Base-by-base conservation (phyloP, 2,797 vertebrate genomes). In the Margarornis squamiger region DNA sequence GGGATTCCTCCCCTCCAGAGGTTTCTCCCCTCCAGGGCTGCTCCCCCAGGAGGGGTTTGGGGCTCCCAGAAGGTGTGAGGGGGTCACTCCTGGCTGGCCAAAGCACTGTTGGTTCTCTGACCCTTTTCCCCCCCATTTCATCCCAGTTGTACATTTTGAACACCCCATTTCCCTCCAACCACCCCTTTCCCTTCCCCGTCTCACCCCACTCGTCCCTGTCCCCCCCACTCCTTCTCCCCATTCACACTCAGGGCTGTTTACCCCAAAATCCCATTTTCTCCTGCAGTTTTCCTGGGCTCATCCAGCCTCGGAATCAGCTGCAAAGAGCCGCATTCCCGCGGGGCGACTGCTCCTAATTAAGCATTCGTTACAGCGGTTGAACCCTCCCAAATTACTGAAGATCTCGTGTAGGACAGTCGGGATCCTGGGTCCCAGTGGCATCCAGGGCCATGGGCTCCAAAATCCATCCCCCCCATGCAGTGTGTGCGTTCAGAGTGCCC, bases 401-500 rank as follows among this genome's bases (percentile, higher is more conserved):
- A 19, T 0, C 0, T 27, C 1, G 22, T 0, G 2, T 3, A 14
- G 70, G 75, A 55, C 39, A n/a, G 12, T 32, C 3, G 52, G 76
- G 58, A 43, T 51, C 51, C 54, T 5, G n/a, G 20, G 5, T 22
- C 41, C 9, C 1, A 30, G 23, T 1, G 14, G 20, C 26, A 9
- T 34, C 29, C 63, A 3, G 6, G n/a, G n/a, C n/a, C 0, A 8
- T 6, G 19, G 3, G 51, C 89, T 29, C 24, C 3, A 39, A 22
- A 45, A 71, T 8, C 18, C 4, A 1, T 6, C 29, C 49, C 10
- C 24, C 12, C 16, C 7, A 0, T 10, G 34, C 12, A 4, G 41
- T 2, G 0, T 8, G 30, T 5, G 62, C 23, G 5, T 12, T 41
- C 10, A 2, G 2, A 12, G 20, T 2, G 39, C 8, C 39, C 39